Conservation (phyloP, 30 jellyfish, hydroid and myxozoan species). For the Hydractinia symbiolongicarpus region DNA sequence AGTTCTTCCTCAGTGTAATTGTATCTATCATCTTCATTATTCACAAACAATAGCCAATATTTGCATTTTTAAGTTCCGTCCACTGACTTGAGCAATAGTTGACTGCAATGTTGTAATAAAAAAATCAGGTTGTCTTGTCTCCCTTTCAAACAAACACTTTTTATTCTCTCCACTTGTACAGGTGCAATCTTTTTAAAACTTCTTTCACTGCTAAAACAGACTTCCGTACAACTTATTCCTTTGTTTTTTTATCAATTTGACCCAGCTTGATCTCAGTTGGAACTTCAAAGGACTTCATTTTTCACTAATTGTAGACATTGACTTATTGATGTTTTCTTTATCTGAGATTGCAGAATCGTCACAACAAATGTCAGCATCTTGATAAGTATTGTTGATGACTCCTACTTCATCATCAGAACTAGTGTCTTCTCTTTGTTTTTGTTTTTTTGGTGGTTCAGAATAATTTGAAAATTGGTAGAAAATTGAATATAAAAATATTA, state of each 20-base stretch:
- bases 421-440: too few species aligned
- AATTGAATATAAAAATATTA: background rate
- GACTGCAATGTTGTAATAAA: background rate
- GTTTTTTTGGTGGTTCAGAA: too few species aligned
- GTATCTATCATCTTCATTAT: background rate
- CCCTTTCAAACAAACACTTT: background rate
- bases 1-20: background rate
- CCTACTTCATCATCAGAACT: too few species aligned
- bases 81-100: background rate
- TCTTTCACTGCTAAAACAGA: background rate
- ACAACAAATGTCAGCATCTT: background rate
- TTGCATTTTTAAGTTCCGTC: background rate
- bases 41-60: background rate
- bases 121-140: background rate
- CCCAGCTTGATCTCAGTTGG: background rate
- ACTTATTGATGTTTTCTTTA: background rate
- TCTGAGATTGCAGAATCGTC: background rate
- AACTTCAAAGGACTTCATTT: background rate
- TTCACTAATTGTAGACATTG: background rate
- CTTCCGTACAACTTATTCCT: background rate
- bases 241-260: background rate
- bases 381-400: too few species aligned
- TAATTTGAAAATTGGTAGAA: too few species aligned
- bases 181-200: background rate
- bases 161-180: background rate